These are phyloP conservation scores for Drosophila melanogaster DNA, from an alignment of 1,140 invertebrate genomes.

Conservation along the genomic window Release_6_plus_ISO1_MT NT_037436.4:2805501-2806000, in stretches of 20 bases:
- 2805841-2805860: slow-evolving; percentile 54
- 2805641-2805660: slow-evolving; percentile 80
- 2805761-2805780: slow-evolving; percentile 55
- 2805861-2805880: slow-evolving; percentile 36
- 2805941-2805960: slow-evolving; percentile 84
- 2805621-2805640: slow-evolving; percentile 73
- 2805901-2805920: slow-evolving; percentile 78
- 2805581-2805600: slow-evolving; percentile 35
- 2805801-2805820: slow-evolving; percentile 56
- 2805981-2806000: slow-evolving; percentile 26
- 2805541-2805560: slow-evolving; percentile 65
- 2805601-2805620: slow-evolving; percentile 36
- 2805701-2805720: slow-evolving; percentile 40
- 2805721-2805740: slow-evolving; percentile 68
- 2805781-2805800: background rate
- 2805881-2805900: slow-evolving; percentile 74
- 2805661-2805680: slow-evolving; percentile 31
- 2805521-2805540: slow-evolving; percentile 32
- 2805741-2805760: slow-evolving; percentile 67
- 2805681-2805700: slow-evolving; percentile 38
- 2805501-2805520: slow-evolving; percentile 35
- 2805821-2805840: slow-evolving; percentile 53
- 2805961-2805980: slow-evolving; percentile 56
- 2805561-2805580: slow-evolving; percentile 76
- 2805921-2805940: slow-evolving; percentile 84